Base-by-base conservation (phyloP, 2,797 vertebrate genomes). In the Myotis pilosus region DNA sequence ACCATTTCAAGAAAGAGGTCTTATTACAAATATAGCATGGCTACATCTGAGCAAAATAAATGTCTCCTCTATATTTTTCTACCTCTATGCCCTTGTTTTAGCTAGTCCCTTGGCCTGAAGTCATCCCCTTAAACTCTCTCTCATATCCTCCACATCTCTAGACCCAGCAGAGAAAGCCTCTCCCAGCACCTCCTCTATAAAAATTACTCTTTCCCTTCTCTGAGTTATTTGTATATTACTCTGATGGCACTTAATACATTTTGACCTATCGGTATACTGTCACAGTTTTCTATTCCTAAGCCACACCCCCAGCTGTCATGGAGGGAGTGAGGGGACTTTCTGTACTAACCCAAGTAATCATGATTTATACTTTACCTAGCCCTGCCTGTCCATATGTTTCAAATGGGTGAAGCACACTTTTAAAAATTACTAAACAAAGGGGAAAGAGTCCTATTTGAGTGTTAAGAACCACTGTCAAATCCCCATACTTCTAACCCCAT, bases 21-120 rank as follows among this genome's bases (percentile, higher is more conserved):
- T 92, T 15, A 83, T 92, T 85, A 89, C 11, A 96, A 47, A 55
- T 78, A 30, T 13, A 64, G n/a, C 8, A 36, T 84, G n/a, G 11
- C 93, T 91, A 36, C 16, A 90, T 17, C 51, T 93, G 69, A 84
- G 57, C 87, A 91, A 86, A 74, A 71, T 74, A 49, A 53, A 92
- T 81, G 30, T 68, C 10, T 71, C 2, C 16, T 49, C 19, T 85
- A 15, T 60, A 44, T 38, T 81, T 87, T 57, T 89, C 75, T 83
- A 19, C 36, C n/a, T 60, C 28, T 15, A 0, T 87, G 8, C 9
- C 15, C 16, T 95, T 94, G 17, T 86, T 69, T 68, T 79, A 53
- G 20, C 47, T 92, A 17, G 41, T 85, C 44, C 13, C 8, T 86
- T 64, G 66, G 47, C 41, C 47, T 84, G 20, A 94, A 86, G 55